These are phyloP conservation scores for Grammomys dolichurus DNA, from an alignment of 2,113 vertebrate species.

Conservation along the genomic window DNA sequence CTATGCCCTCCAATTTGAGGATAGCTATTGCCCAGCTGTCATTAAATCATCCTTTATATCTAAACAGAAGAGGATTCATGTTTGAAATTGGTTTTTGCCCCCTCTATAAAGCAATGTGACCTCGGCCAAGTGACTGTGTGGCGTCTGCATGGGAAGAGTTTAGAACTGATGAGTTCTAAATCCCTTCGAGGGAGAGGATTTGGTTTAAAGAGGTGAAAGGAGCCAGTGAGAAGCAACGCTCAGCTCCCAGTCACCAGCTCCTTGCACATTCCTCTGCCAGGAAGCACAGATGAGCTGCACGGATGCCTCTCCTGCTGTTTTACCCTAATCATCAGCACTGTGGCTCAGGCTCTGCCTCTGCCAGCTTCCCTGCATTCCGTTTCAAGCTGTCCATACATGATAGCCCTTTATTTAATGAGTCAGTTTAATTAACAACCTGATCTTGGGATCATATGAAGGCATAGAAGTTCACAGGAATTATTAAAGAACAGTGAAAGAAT, in stretches of 20 bases:
- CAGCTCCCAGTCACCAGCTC: not conserved
- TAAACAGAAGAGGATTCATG: not conserved
- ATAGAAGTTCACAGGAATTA: not conserved
- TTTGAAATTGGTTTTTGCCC: not conserved
- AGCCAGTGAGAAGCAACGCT: not conserved
- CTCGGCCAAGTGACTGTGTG: not conserved
- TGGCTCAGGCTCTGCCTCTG: not conserved
- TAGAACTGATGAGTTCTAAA: not conserved
- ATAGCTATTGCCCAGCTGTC: not conserved
- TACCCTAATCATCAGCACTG: not conserved
- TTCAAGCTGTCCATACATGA: not conserved
- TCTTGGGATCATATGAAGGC: not conserved
- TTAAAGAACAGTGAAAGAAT: not conserved
- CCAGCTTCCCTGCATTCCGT: not conserved
- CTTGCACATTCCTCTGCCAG: not conserved
- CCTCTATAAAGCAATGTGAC: not conserved
- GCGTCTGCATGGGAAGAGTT: not conserved
- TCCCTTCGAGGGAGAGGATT: not conserved
- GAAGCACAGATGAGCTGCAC: not conserved
- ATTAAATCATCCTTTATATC: not conserved
- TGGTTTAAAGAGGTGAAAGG: not conserved
- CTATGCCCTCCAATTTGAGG: not conserved
- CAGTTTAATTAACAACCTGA: not conserved
- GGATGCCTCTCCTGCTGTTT: not conserved
- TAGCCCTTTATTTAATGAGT: not conserved